Evolutionary conservation across 2,797 vertebrate species (phyloP).

Genomic region (Enteromius unitaeniatus): DNA sequence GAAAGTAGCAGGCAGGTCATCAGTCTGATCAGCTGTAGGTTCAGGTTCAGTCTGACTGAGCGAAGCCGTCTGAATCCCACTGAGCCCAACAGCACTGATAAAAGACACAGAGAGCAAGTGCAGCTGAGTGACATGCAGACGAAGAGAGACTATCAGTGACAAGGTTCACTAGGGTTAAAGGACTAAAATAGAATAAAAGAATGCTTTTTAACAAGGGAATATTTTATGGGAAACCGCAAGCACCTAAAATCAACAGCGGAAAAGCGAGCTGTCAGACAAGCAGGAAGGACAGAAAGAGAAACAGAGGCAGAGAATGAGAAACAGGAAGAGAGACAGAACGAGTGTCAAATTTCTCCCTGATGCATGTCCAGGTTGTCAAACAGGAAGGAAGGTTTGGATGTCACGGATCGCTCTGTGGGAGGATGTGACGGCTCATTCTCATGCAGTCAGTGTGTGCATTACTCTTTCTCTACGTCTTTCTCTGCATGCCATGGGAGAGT

Average conservation of each 20-base stretch:
- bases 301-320: constrained; percentile 10
- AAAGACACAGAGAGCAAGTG: not conserved
- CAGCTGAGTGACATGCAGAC: constrained; percentile 3
- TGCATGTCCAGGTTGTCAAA: constrained; percentile 47
- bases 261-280: constrained; percentile 35
- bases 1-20: constrained; percentile 8
- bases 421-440: constrained; percentile 23
- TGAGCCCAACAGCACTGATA: constrained; percentile 8
- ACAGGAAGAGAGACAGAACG: not conserved
- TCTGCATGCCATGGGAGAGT: constrained; percentile 2
- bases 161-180: constrained; percentile 14
- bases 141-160: constrained; percentile 13
- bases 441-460: constrained; percentile 37
- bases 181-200: constrained; percentile 30
- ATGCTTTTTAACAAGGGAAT: constrained; percentile 27
- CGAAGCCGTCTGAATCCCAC: constrained; percentile 2
- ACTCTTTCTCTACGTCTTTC: not conserved
- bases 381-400: constrained; percentile 32
- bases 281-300: not conserved
- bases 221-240: constrained; percentile 12
- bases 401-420: constrained; percentile 43
- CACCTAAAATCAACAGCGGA: constrained; percentile 26
- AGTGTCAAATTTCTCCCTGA: constrained; percentile 41
- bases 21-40: not conserved
- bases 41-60: constrained; percentile 21